Evolutionary conservation across 2,797 vertebrate genomes (phyloP).

Genomic region (Sebastes aleutianus): DNA sequence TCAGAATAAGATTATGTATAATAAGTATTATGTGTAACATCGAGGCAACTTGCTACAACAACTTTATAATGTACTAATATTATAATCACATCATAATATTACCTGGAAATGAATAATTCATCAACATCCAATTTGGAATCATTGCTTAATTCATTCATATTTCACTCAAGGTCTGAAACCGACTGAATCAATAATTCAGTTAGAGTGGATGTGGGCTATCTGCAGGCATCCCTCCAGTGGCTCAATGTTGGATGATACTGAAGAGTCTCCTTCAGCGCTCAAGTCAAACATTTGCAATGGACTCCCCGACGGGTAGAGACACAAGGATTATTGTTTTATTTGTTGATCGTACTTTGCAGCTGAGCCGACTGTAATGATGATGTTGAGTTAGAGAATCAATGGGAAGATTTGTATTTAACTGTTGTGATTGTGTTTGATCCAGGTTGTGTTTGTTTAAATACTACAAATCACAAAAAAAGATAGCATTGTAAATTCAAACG

Average conservation of each 20-base stretch:
- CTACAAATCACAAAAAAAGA: not conserved
- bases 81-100: conserved; percentile 15
- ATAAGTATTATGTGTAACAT: not conserved
- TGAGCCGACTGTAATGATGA: conserved; percentile 29
- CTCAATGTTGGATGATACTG: conserved; percentile 39
- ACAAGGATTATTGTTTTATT: conserved; percentile 48
- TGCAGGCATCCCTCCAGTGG: conserved; percentile 45
- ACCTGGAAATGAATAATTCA: conserved; percentile 40
- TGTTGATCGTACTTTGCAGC: conserved; percentile 31
- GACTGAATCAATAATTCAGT: conserved; percentile 67
- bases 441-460: conserved; percentile 18
- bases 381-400: conserved; percentile 33
- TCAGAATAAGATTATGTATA: not conserved
- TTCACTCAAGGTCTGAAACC: conserved; percentile 63
- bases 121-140: conserved; percentile 44
- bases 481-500: not conserved
- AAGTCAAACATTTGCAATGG: conserved; percentile 39
- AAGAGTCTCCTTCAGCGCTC: conserved; percentile 23
- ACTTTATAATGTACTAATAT: conserved; percentile 10
- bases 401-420: not conserved
- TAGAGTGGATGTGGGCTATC: conserved; percentile 42
- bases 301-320: conserved; percentile 10
- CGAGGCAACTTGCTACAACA: not conserved
- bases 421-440: not conserved
- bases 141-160: conserved; percentile 61